Evolutionary conservation across 2,113 vertebrate genomes (phyloP), one percentile per base, ranked within the genome.

Genomic region (Heptranchias perlo): DNA sequence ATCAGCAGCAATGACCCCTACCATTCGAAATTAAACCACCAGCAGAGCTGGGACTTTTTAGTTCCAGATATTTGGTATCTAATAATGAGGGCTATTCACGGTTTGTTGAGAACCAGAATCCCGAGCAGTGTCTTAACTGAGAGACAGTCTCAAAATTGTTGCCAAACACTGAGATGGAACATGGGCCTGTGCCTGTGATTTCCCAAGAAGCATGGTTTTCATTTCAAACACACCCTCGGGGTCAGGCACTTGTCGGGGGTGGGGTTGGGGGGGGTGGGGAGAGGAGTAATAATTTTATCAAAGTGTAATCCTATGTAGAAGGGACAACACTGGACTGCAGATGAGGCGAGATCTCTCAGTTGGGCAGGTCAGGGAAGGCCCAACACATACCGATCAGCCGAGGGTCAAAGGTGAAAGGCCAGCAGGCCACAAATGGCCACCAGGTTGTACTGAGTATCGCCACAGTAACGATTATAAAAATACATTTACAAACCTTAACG

Each of bases 401-500:
- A 84, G 86, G 93, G 65, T 49, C 21, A 86, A 84, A 54, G 54
- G 39, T 65, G 76, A 52, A 87, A 28, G 6, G 49, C 7, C 87
- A 91, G 47, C n/a, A 96, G 25, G 49, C n/a, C 47, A 96, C 49
- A 54, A 44, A 21, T 87, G 84, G 39, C 14, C n/a, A 23, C 49
- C 39, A 61, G 8, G 25, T 25, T 31, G 8, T 14, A 31, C 49
- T 52, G 5, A 31, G 23, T 1, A 92, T 54, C 31, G 3, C 18
- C 39, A 61, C 35, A 18, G 52, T 3, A 67, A 65, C n/a, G 11
- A 58, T 96, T 54, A 2, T 14, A 52, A 52, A 21, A 44, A 39
- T 21, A 47, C 78, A 31, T 89, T n/a, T 96, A 96, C 78, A 21
- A 44, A 82, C 96, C 58, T 96, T 96, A 82, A 96, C 61, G 82